phyloP scores from a whole-genome alignment of 2,888 invertebrate genomes.

The Tenthredo scrophulariae region DNA sequence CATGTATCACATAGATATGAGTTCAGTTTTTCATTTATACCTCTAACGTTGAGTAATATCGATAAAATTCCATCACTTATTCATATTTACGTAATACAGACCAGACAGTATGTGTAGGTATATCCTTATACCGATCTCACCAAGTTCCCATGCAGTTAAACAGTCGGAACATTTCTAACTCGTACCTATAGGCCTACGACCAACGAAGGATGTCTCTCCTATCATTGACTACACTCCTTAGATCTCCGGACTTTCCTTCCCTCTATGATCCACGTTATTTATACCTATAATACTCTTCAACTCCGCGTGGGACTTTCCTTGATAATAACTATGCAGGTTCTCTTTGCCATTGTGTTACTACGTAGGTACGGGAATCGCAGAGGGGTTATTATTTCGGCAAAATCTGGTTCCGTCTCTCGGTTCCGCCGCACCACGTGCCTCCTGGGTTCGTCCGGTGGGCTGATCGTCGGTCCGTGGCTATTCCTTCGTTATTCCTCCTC shows the following conservation, averaged over 20 bases:
- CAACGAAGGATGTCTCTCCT: constrained; percentile 28
- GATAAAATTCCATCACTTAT: neutral
- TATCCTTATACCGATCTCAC: neutral
- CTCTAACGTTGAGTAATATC: neutral
- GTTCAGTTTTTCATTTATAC: neutral
- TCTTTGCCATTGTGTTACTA: constrained; percentile 52
- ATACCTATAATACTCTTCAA: neutral
- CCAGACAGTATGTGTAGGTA: neutral
- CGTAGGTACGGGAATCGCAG: constrained; percentile 53
- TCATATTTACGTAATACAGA: neutral
- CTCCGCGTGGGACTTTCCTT: constrained; percentile 53
- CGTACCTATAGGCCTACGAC: neutral
- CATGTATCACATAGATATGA: neutral
- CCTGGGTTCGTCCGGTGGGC: constrained; percentile 40
- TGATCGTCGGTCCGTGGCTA: constrained; percentile 43
- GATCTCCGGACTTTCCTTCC: constrained; percentile 44
- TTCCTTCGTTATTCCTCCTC: neutral
- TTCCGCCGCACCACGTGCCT: constrained; percentile 50
- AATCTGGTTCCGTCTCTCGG: constrained; percentile 56
- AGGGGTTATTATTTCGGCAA: constrained; percentile 72
- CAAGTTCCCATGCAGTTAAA: neutral
- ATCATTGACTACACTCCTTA: constrained; percentile 46
- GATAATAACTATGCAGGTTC: constrained; percentile 68
- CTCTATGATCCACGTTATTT: constrained; percentile 45
- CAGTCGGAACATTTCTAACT: neutral